Base-by-base conservation (phyloP, 2,797 vertebrate genomes). In the Rhynchotus rufescens region DNA sequence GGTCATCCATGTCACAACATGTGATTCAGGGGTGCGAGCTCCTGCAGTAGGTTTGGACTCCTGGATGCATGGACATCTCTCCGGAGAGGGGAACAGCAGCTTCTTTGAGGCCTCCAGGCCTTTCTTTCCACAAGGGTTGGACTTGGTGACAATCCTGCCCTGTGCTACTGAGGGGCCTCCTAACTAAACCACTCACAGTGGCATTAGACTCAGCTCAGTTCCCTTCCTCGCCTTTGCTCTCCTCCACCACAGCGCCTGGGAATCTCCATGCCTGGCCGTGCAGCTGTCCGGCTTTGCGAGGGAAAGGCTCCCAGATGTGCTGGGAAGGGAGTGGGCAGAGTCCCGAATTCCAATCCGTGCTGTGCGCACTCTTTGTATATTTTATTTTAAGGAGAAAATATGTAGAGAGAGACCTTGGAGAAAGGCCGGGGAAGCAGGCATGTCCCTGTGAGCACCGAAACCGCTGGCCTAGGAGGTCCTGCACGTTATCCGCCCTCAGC, bases 241-340 rank as follows among this genome's bases (percentile, higher is more conserved):
- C 28, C 52, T 81, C 40, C 0, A 0, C 26, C 68, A 49, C 61
- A 49, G 26, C 69, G 13, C 51, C 61, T 5, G 1, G 36, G 57
- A 64, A 1, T 10, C 40, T 90, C 30, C 32, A 15, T 51, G 13
- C 45, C 22, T 79, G 20, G 7, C 51, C 64, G 2, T 71, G 88
- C 95, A 96, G 91, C 92, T 94, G 91, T 81, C 88, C 65, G 6
- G 93, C 81, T 94, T 84, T 94, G 92, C 9, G 19, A 94, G 51
- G 44, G 84, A 95, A 95, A 94, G 88, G 90, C 62, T 96, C 95
- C 94, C 95, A 96, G 93, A 96, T 95, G 94, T 95, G 94, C 38
- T 28, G 3, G 44, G 76, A 82, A 92, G 59, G 84, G 86, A 80
- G 69, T 6, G 0, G 86, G 90, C 92, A 93, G 84, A 93, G 90